Conservation (phyloP, 2,113 vertebrate genomes). For the Varanus salvator region DNA sequence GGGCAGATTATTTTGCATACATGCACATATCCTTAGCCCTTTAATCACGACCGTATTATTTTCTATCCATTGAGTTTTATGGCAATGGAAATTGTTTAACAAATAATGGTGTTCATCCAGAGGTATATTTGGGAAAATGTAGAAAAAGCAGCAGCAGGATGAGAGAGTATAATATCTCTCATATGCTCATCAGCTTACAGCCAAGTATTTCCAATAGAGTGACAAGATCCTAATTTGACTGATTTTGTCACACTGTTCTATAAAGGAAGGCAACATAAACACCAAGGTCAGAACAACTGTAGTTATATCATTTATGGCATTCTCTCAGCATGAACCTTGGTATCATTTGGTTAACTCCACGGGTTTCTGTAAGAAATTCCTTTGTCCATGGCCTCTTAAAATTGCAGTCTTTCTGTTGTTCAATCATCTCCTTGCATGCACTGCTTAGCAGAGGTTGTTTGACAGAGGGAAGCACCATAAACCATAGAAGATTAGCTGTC, state of each 20-base stretch:
- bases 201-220: constrained; percentile 50
- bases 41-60: constrained; percentile 65
- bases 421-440: constrained; percentile 54
- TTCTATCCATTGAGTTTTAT: constrained; percentile 58
- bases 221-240: constrained; percentile 60
- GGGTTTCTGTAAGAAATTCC: constrained; percentile 57
- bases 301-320: constrained; percentile 49
- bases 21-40: constrained; percentile 58
- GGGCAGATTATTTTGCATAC: constrained; percentile 52
- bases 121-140: constrained; percentile 62
- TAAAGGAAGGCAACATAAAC: constrained; percentile 53
- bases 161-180: constrained; percentile 55
- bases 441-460: constrained; percentile 64
- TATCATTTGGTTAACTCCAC: constrained; percentile 59
- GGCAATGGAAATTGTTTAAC: constrained; percentile 56
- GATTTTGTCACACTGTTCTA: constrained; percentile 63
- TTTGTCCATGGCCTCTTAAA: constrained; percentile 57
- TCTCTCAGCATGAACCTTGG: constrained; percentile 46
- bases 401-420: constrained; percentile 64
- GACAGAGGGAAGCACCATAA: constrained; percentile 55
- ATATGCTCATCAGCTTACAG: background rate
- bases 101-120: constrained; percentile 60
- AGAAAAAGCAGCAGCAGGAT: constrained; percentile 63
- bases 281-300: constrained; percentile 62
- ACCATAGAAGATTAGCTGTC: constrained; percentile 13